A percentile compares a stretch with the other conserved stretches of the same genome.
phyloP scores from a whole-genome alignment of 2,888 invertebrate genomes.

The Flexamia atlantica region DNA sequence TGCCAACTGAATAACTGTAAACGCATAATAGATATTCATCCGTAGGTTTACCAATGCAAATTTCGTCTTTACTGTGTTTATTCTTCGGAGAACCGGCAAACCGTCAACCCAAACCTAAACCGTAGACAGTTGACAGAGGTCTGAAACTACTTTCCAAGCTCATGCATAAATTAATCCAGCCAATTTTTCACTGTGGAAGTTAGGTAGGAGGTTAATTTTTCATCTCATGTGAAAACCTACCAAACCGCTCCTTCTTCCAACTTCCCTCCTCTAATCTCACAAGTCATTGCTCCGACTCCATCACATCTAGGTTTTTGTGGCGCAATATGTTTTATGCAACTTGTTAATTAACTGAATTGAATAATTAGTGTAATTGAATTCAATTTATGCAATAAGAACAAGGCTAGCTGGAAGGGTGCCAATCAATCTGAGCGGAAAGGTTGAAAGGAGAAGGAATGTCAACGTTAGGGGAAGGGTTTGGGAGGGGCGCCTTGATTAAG shows the following conservation, averaged over 20 bases:
- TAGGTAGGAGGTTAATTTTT: conserved; percentile 37
- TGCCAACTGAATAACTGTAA: too few relatives aligned
- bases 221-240: conserved; percentile 7
- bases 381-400: conserved; percentile 46
- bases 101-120: too few relatives aligned
- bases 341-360: conserved; percentile 40
- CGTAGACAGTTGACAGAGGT: not conserved
- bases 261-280: not conserved
- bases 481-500: too few relatives aligned
- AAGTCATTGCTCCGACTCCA: not conserved
- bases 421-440: not conserved
- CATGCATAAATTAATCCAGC: conserved; percentile 32
- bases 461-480: not conserved
- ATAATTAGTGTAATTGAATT: conserved; percentile 43
- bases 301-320: conserved; percentile 12
- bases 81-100: too few relatives aligned
- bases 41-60: too few relatives aligned
- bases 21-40: too few relatives aligned
- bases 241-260: not conserved
- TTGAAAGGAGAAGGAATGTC: not conserved
- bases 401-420: conserved; percentile 10
- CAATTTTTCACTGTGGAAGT: conserved; percentile 13
- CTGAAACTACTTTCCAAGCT: conserved; percentile 8
- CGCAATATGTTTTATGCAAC: conserved; percentile 34
- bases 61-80: too few relatives aligned